Conservation (phyloP, 2,888 invertebrate species). For the Tuberolachnus salignus region DNA sequence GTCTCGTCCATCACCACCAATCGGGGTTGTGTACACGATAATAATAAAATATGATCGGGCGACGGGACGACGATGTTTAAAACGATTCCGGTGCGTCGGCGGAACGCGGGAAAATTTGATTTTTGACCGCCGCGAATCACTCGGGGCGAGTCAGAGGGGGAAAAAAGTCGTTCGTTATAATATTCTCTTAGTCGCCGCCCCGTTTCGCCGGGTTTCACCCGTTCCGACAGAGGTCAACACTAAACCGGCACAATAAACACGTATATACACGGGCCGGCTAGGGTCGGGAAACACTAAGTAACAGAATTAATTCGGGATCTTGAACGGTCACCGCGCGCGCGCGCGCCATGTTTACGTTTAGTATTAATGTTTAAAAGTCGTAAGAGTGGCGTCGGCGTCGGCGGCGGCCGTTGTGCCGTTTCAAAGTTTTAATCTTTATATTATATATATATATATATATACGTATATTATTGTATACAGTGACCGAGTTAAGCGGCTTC, state of each 20-base stretch:
- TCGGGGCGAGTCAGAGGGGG: no score
- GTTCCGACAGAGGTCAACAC: constrained; percentile 46
- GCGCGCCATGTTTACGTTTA: constrained; percentile 42
- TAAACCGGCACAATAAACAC: background rate
- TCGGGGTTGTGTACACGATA: no score
- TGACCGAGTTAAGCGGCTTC: constrained; percentile 54
- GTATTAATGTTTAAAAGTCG: constrained; percentile 54
- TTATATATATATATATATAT: no score
- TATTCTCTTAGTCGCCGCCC: background rate
- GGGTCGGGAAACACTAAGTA: constrained; percentile 39
- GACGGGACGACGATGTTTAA: background rate
- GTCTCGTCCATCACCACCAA: background rate
- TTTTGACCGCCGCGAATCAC: background rate
- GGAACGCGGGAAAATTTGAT: background rate
- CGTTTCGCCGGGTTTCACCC: background rate
- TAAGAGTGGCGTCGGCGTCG: background rate
- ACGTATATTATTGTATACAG: background rate
- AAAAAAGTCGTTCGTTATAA: no score
- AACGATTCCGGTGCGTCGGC: background rate
- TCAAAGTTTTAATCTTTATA: constrained; percentile 54
- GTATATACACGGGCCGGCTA: background rate
- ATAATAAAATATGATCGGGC: background rate
- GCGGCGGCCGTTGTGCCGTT: background rate
- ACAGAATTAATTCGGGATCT: constrained; percentile 54
- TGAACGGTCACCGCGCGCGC: constrained; percentile 47